phyloP scores from a whole-genome alignment of 2,888 invertebrate species.

The Dione vanillae region DNA sequence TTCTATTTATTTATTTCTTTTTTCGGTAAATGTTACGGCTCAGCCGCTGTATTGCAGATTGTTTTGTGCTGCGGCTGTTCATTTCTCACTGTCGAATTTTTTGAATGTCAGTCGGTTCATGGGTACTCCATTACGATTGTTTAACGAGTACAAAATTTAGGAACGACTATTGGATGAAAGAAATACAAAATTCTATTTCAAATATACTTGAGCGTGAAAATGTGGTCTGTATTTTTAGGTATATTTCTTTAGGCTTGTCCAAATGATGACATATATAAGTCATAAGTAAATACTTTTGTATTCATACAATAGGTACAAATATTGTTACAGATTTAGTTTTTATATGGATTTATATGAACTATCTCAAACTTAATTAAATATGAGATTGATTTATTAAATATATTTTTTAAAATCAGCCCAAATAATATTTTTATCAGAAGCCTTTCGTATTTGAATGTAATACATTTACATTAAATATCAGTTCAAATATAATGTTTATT shows the following conservation, averaged over 20 bases:
- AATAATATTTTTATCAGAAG: not conserved
- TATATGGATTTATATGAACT: not conserved
- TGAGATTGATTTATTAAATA: not conserved
- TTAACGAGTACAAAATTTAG: constrained; percentile 35
- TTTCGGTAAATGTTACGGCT: constrained; percentile 67
- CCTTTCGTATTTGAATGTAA: too few species aligned
- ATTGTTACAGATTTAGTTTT: not conserved
- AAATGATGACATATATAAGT: constrained; percentile 5
- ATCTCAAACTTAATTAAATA: not conserved
- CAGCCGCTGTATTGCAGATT: constrained; percentile 58
- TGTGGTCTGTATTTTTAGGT: constrained; percentile 14
- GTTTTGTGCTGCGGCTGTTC: constrained; percentile 62
- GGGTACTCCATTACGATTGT: constrained; percentile 42
- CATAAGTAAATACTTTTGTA: constrained; percentile 12
- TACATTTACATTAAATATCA: too few species aligned
- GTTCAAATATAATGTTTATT: too few species aligned
- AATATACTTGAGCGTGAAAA: constrained; percentile 12
- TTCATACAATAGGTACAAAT: not conserved
- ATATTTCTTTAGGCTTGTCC: not conserved
- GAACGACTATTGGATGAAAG: constrained; percentile 28
- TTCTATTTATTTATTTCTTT: constrained; percentile 66
- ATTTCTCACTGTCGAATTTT: constrained; percentile 70
- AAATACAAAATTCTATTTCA: constrained; percentile 29
- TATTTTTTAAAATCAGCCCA: not conserved
- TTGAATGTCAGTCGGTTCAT: constrained; percentile 52